phyloP scores from a whole-genome alignment of 2,797 vertebrate species.

The Calcarius lapponicus region DNA sequence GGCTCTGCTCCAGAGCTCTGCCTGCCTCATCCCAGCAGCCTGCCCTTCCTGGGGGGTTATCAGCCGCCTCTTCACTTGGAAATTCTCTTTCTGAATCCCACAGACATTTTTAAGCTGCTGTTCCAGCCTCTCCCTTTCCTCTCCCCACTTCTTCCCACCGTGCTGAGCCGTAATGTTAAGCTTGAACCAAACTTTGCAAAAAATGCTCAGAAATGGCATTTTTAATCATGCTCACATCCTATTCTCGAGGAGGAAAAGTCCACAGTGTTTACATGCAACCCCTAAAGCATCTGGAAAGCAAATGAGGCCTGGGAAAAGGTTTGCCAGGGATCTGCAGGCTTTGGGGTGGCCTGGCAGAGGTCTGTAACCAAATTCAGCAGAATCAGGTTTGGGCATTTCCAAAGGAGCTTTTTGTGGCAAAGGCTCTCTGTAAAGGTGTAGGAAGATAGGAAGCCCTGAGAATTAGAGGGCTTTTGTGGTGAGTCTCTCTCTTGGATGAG shows the following conservation, averaged over 20 bases:
- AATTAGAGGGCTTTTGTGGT: background rate
- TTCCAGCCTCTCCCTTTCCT: background rate
- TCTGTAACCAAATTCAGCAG: background rate
- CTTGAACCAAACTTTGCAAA: background rate
- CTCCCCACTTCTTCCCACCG: fast-evolving
- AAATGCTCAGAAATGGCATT: background rate
- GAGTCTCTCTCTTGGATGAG: background rate
- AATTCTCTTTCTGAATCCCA: background rate
- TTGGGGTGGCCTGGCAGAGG: background rate
- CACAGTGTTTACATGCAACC: background rate
- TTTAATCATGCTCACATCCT: background rate
- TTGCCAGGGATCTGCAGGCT: background rate
- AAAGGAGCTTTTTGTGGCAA: background rate
- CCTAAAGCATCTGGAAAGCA: background rate
- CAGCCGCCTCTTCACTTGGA: background rate
- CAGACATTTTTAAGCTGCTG: background rate
- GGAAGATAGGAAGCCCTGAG: fast-evolving
- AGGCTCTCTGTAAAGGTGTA: background rate
- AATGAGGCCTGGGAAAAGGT: background rate
- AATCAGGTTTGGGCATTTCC: background rate
- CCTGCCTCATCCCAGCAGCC: background rate
- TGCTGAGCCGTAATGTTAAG: fast-evolving
- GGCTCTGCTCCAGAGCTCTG: background rate
- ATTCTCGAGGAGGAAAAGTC: fast-evolving
- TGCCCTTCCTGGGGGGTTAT: background rate